phyloP scores from a whole-genome alignment of 2,113 vertebrate species.

The Nicator chloris region DNA sequence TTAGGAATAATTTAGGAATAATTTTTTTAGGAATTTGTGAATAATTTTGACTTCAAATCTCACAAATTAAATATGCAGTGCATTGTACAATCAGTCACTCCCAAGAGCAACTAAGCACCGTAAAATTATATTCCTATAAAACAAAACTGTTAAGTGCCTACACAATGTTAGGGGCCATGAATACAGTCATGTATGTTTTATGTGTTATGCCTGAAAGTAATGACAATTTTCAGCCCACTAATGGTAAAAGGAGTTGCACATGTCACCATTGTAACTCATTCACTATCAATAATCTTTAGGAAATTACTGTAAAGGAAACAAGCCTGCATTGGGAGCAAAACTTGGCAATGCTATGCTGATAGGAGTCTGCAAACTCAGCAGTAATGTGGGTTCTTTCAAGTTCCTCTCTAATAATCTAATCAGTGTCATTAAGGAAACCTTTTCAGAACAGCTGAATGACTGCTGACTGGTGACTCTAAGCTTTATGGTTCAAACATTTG shows the following conservation, averaged over 20 bases:
- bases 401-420: conserved; percentile 10
- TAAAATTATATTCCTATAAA: background rate
- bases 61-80: background rate
- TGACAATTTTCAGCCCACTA: background rate
- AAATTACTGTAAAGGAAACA: background rate
- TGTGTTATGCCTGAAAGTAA: background rate
- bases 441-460: background rate
- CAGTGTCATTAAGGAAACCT: background rate
- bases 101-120: background rate
- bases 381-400: background rate
- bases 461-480: background rate
- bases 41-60: background rate
- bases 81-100: background rate
- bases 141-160: background rate
- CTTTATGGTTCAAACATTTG: background rate
- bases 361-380: background rate
- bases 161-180: background rate
- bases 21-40: too few relatives aligned
- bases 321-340: background rate
- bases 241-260: background rate
- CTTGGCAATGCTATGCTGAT: background rate
- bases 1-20: too few relatives aligned
- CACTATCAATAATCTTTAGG: background rate
- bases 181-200: background rate
- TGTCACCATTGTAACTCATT: background rate